phyloP scores from a whole-genome alignment of 2,113 vertebrate genomes.

The Ivindomyrus marchei region DNA sequence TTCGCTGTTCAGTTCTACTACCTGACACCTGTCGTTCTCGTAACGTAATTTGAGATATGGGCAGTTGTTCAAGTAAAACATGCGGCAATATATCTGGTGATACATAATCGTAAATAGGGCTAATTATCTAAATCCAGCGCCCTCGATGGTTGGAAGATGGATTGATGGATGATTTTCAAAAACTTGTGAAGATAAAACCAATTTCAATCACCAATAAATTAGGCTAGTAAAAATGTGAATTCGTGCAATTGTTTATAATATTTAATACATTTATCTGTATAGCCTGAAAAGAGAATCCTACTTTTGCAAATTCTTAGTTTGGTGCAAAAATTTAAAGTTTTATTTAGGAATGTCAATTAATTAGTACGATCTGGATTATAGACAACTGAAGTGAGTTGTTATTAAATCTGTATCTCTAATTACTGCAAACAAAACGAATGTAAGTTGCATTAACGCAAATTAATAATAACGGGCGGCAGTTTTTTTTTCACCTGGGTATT shows the following conservation, averaged over 20 bases:
- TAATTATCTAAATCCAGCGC: background rate
- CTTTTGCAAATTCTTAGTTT: background rate
- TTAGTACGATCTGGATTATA: background rate
- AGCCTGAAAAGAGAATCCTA: background rate
- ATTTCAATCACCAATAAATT: background rate
- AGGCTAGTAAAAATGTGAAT: background rate
- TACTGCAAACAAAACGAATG: background rate
- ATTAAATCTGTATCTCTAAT: background rate
- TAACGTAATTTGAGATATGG: background rate
- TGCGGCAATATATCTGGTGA: background rate
- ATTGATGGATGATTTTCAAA: background rate
- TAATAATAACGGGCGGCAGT: background rate
- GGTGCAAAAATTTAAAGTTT: background rate
- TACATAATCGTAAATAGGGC: background rate
- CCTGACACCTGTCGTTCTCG: background rate
- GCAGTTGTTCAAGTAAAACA: background rate
- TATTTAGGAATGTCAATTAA: background rate
- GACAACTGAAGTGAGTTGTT: background rate
- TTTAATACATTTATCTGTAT: background rate
- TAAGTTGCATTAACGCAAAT: background rate
- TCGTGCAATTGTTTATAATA: background rate
- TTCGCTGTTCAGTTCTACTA: background rate
- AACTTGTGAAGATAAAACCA: background rate
- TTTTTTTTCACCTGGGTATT: background rate
- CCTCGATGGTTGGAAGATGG: background rate